phyloP scores from a whole-genome alignment of 2,113 vertebrate species.

The Hyaena hyaena region DNA sequence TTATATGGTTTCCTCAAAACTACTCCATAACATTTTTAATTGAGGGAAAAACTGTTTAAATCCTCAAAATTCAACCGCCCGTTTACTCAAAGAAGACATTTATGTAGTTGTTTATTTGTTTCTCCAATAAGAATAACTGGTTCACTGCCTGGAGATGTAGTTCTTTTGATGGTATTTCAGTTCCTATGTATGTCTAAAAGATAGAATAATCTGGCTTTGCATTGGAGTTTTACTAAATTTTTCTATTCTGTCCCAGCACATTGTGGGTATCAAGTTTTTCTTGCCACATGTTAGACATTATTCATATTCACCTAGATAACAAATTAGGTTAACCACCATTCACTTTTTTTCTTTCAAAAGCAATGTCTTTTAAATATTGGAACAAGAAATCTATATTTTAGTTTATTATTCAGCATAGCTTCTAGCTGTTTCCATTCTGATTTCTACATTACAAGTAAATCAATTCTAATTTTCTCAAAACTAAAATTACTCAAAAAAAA shows the following conservation, averaged over 20 bases:
- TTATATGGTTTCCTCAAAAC: background rate
- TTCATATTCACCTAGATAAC: conserved; percentile 6
- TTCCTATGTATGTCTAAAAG: conserved; percentile 46
- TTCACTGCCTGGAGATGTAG: background rate
- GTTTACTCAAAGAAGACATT: conserved; percentile 33
- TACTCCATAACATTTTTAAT: conserved; percentile 37
- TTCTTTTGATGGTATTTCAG: conserved; percentile 44
- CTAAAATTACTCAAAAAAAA: conserved; percentile 69
- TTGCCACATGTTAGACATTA: conserved; percentile 19
- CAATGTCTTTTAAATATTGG: conserved; percentile 47
- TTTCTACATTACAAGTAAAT: conserved; percentile 70
- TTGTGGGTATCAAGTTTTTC: conserved; percentile 22
- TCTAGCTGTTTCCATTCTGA: conserved; percentile 58
- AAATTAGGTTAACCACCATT: conserved; percentile 36
- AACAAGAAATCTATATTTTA: conserved; percentile 68
- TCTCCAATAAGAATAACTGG: background rate
- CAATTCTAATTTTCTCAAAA: conserved; percentile 78
- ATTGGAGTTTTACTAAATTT: conserved; percentile 47
- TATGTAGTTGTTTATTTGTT: conserved; percentile 32
- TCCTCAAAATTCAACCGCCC: conserved; percentile 27
- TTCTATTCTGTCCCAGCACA: conserved; percentile 38
- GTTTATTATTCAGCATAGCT: conserved; percentile 62
- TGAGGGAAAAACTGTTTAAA: conserved; percentile 21
- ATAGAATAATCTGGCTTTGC: background rate
- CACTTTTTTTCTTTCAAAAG: conserved; percentile 31